phyloP scores from a whole-genome alignment of 2,113 vertebrate species.

The Saguinus midas region DNA sequence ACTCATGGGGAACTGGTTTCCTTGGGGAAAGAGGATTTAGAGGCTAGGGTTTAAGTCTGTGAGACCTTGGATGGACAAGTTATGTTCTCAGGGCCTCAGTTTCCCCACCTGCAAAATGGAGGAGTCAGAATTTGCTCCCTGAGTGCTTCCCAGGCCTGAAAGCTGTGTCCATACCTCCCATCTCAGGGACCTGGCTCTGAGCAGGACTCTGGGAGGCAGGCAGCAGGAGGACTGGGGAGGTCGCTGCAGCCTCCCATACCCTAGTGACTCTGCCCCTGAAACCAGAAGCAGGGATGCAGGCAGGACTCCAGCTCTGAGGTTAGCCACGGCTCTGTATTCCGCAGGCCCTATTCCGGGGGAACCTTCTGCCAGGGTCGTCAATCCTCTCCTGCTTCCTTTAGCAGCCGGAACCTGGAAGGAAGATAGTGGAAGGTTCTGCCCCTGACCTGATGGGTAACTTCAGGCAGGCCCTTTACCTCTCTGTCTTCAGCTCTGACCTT shows the following conservation, averaged over 20 bases:
- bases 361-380: not conserved
- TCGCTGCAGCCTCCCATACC: slow-evolving; percentile 55
- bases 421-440: not conserved
- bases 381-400: not conserved
- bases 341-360: not conserved
- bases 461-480: not conserved
- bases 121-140: not conserved
- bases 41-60: not conserved
- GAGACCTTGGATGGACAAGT: not conserved
- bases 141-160: not conserved
- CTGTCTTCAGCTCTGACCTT: not conserved
- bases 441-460: not conserved
- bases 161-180: not conserved
- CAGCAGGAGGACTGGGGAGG: slow-evolving; percentile 37
- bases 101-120: not conserved
- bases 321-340: not conserved
- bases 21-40: not conserved
- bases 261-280: not conserved
- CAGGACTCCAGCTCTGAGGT: not conserved
- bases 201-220: not conserved
- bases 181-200: not conserved
- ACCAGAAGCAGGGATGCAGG: not conserved
- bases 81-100: not conserved
- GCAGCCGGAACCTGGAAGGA: not conserved
- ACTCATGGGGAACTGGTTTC: not conserved